These are phyloP conservation scores for Diadophis punctatus DNA, from an alignment of 2,113 vertebrate genomes.

Conservation along the genomic window DNA sequence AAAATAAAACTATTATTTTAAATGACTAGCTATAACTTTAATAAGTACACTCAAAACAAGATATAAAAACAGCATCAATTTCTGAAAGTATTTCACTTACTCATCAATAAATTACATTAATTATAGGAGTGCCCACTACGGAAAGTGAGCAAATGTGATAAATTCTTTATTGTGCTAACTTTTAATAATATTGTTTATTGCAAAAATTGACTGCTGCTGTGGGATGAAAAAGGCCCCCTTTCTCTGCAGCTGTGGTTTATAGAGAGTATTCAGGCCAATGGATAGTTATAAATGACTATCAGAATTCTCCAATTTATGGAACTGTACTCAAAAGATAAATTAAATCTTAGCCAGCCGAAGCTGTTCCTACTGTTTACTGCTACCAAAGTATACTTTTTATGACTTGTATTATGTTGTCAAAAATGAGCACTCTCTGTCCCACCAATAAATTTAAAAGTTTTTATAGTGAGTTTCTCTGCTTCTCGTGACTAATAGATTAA, in stretches of 20 bases:
- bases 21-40: constrained; percentile 1
- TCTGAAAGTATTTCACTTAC: background rate
- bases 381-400: background rate
- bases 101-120: background rate
- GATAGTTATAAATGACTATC: background rate
- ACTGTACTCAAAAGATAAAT: background rate
- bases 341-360: background rate
- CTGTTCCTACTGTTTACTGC: background rate
- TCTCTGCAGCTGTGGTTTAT: background rate
- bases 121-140: background rate
- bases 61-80: background rate
- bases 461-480: background rate
- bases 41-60: background rate
- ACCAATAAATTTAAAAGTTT: background rate
- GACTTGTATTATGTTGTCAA: background rate
- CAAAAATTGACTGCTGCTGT: background rate
- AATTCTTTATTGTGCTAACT: background rate
- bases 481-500: background rate
- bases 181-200: background rate
- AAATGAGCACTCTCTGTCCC: background rate
- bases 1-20: background rate
- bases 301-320: background rate
- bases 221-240: background rate
- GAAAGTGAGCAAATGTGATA: background rate
- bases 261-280: background rate